Evolutionary conservation across 2,113 vertebrate species (phyloP), one percentile per base, ranked within the genome.

Genomic region (Lota lota): DNA sequence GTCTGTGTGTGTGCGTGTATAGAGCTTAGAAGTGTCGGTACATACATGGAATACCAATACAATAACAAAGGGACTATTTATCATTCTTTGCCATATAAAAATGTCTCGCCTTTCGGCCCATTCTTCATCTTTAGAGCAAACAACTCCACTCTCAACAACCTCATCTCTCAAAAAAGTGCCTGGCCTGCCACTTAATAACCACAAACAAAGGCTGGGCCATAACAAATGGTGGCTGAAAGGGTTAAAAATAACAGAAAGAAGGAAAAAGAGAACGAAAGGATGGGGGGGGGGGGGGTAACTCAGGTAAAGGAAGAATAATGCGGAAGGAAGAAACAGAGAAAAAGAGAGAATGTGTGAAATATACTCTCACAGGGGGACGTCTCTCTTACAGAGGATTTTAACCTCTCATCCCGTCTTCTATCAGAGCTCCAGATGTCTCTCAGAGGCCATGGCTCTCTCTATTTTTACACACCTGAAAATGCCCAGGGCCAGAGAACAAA

Each of bases 71-170:
- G 33, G 21, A 15, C 19, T 47, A n/a, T 60, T 24, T 36, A 24
- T 61, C 21, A 61, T 61, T 61, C 59, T 61, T 24, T 22, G 15
- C 59, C 59, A 4, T 61, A 5, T 24, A 16, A 4, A 24, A 63
- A 14, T n/a, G n/a, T 8, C 6, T 61, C 50, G 10, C 21, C 19
- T 40, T 21, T 22, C n/a, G 14, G 33, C 36, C 51, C 50, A 63
- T 69, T 69, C 15, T 20, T 62, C 67, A 61, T 51, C 21, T 18
- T 53, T 24, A 64, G n/a, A 17, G 53, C 61, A 28, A 28, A 28
- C 36, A 11, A 22, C 19, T 22, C 24, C 16, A 36, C 50, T 36
- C 17, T 47, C 53, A 56, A n/a, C 16, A 63, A 5, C 16, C 19
- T 15, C 22, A 12, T 12, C n/a, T 58, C 62, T 11, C 10, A 16